Evolutionary conservation across 1,140 invertebrate species (phyloP), one percentile per base, ranked within the genome.

Genomic region (Teleopsis dalmanni): DNA sequence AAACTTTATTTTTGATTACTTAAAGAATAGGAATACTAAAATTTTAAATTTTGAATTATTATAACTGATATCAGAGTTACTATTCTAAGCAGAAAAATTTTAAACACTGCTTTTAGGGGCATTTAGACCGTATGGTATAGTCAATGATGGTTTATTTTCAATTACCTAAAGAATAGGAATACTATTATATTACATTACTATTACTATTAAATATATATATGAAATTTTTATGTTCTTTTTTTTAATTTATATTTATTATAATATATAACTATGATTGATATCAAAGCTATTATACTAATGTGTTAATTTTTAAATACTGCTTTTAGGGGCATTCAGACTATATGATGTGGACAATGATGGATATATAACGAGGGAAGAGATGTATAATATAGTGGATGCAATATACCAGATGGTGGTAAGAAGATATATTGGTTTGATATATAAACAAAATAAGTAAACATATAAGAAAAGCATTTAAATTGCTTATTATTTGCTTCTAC

Each of bases 331-430:
- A 22, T 97, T 98, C 73, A 83, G 89, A 62, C 77, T 98, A 13
- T 98, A 98, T 66, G 95, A 98, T 70, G 88, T 98, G 21, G 94
- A 98, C 75, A 95, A 96, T 72, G 94, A 98, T 70, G 95, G 95
- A 1, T 98, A 89, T 71, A 98, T 98, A 63, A 98, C 95, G 9
- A 78, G 92, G 49, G 88, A 94, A 51, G 95, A 98, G 75, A 98
- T 98, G 95, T 93, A 96, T 65, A 94, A 95, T 72, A 98, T 98
- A 62, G 95, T 98, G 9, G 93, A 97, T 70, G 93, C 94, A 48
- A 99, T 98, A 63, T 98, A 98, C 76, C 90, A 96, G 73, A 98
- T 99, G 95, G 92, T 98, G 78, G 91, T 93, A 80, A 80, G 88
- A 83, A 72, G 22, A 4, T n/a, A 29, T 13, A n/a, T n/a, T n/a